phyloP scores from a whole-genome alignment of 1,140 invertebrate species.

The Plectus sambesii region DNA sequence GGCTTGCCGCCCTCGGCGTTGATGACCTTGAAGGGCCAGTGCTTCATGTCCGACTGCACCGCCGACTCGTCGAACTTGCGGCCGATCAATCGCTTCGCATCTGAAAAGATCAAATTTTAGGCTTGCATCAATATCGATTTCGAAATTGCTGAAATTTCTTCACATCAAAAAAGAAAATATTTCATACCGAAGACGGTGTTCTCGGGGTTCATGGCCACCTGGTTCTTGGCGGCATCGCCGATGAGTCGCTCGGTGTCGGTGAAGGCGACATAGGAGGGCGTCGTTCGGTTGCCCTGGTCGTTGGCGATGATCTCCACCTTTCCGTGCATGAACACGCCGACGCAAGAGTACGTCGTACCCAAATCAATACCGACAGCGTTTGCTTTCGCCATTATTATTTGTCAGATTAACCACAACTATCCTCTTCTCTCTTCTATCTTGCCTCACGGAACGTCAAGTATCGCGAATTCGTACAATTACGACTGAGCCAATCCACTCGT shows the following conservation, averaged over 20 bases:
- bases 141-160: not conserved
- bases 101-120: constrained; percentile 50
- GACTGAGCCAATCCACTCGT: too few species aligned
- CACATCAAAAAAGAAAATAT: constrained; percentile 10
- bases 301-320: constrained; percentile 95
- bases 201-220: constrained; percentile 67
- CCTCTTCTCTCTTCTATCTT: too few species aligned
- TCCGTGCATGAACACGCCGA: constrained; percentile 56
- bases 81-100: constrained; percentile 68
- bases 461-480: too few species aligned
- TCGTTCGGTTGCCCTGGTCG: constrained; percentile 89
- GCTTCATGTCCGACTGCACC: constrained; percentile 81
- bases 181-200: constrained; percentile 58
- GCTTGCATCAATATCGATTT: not conserved
- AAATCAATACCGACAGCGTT: constrained; percentile 52
- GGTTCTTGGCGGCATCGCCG: constrained; percentile 87
- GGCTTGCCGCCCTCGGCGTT: constrained; percentile 32
- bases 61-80: constrained; percentile 75
- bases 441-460: too few species aligned
- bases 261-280: constrained; percentile 90
- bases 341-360: constrained; percentile 53
- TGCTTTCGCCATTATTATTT: constrained; percentile 24
- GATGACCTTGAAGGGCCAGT: constrained; percentile 65
- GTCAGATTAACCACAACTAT: too few species aligned
- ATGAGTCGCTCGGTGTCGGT: constrained; percentile 88